phyloP scores from a whole-genome alignment of 2,888 invertebrate species.

The Drymonia ruficornis region DNA sequence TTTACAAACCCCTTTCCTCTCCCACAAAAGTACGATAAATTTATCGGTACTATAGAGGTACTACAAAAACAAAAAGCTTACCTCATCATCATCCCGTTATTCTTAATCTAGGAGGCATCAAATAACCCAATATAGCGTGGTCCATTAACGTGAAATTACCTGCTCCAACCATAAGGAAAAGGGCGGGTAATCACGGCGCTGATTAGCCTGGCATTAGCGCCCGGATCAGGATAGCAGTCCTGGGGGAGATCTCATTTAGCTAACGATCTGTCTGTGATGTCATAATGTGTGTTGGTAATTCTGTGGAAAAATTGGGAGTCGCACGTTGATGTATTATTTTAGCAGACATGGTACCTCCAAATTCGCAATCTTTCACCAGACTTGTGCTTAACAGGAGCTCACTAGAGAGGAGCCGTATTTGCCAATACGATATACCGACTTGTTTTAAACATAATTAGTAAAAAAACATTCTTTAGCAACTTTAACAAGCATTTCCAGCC shows the following conservation, averaged over 20 bases:
- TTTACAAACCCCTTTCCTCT: too few relatives aligned
- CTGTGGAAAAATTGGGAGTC: neutral
- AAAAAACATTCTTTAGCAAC: too few relatives aligned
- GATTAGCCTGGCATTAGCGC: slow-evolving; percentile 3
- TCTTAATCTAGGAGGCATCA: neutral
- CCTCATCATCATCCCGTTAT: neutral
- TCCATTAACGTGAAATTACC: slow-evolving; percentile 6
- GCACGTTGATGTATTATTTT: too few relatives aligned
- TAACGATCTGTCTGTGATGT: slow-evolving; percentile 2
- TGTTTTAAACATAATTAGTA: too few relatives aligned
- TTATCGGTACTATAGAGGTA: neutral
- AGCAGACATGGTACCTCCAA: too few relatives aligned
- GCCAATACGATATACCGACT: too few relatives aligned
- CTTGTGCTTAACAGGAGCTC: too few relatives aligned
- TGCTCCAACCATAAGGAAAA: slow-evolving; percentile 4
- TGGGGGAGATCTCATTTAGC: slow-evolving; percentile 5
- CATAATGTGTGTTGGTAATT: neutral
- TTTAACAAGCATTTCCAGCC: too few relatives aligned
- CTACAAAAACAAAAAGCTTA: neutral
- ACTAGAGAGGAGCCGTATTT: too few relatives aligned
- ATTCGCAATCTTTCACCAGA: too few relatives aligned
- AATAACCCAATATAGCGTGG: neutral
- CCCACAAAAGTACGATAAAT: neutral
- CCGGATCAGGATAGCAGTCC: neutral
- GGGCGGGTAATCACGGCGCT: neutral